Base-by-base conservation (phyloP, 2,113 vertebrate species). In the Struthidea cinerea region DNA sequence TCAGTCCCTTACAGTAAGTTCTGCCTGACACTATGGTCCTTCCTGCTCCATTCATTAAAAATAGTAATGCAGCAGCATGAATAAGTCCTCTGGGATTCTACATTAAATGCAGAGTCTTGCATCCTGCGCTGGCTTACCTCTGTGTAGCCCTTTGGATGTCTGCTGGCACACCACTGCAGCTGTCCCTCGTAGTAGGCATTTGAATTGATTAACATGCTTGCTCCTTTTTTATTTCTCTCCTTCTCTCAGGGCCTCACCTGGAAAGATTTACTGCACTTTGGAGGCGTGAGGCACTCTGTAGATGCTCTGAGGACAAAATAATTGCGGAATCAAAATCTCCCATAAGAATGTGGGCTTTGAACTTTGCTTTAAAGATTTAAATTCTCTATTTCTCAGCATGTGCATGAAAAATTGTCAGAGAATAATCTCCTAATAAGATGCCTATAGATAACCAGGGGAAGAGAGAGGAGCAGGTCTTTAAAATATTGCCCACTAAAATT, bases 11-110 rank as follows among this genome's bases (percentile, higher is more conserved):
- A 64, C 47, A 86, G 67, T 20, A 86, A 88, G 59, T 77, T 90
- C 85, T 92, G 42, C 71, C 63, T 81, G 35, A 52, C 60, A 84
- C 49, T 77, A 19, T 0, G 0, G 64, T 84, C 44, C 60, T 93
- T 94, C 52, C 57, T 95, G 64, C 68, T 95, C 90, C 90, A 89
- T 96, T 95, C 94, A 94, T 89, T 95, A 95, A 94, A 93, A 93
- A 95, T 92, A 95, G 64, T 86, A 90, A 71, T 82, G 83, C 73
- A 92, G 61, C 80, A 96, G 57, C 69, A 84, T 74, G 64, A 87
- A 81, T 84, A 63, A 47, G 84, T 70, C 92, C 89, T 78, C 89
- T 82, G 90, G 85, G 93, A 96, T 87, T 93, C 73, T 33, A 55
- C 64, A 88, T 86, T 92, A 96, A 93, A 96, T 94, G 76, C 83